Conservation (phyloP, 1,140 invertebrate genomes). For the Ooceraea biroi region DNA sequence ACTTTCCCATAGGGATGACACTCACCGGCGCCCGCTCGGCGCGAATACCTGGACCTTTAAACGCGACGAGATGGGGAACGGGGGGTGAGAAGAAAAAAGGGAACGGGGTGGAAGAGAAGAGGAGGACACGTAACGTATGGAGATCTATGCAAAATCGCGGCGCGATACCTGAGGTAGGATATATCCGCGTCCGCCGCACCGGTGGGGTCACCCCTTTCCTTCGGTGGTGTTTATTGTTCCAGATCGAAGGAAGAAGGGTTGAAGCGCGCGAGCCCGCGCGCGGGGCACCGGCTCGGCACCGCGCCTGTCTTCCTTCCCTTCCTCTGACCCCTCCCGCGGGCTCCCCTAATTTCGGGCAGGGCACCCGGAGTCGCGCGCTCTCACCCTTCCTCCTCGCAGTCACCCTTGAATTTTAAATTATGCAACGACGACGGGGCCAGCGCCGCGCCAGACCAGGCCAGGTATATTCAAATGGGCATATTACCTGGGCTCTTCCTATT, state of each 20-base stretch:
- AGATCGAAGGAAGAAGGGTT: constrained; percentile 77
- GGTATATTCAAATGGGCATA: constrained; percentile 83
- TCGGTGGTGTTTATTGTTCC: constrained; percentile 80
- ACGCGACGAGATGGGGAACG: constrained; percentile 63
- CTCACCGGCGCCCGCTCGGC: constrained; percentile 70
- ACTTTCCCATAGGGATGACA: constrained; percentile 86
- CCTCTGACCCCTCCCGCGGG: too few species aligned
- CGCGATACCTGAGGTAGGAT: constrained; percentile 79
- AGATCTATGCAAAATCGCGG: constrained; percentile 85
- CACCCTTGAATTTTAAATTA: constrained; percentile 83
- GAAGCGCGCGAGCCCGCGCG: constrained; percentile 41
- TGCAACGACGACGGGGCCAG: constrained; percentile 78
- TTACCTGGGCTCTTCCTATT: constrained; percentile 84
- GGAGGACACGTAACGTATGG: constrained; percentile 82
- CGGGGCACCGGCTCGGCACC: constrained; percentile 58
- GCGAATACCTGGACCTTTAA: constrained; percentile 80
- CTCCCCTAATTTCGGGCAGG: too few species aligned
- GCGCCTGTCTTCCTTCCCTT: constrained; percentile 47
- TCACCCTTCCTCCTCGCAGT: constrained; percentile 52
- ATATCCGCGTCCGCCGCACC: constrained; percentile 69
- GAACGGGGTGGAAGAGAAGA: constrained; percentile 53
- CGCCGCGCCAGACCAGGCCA: constrained; percentile 63
- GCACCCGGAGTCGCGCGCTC: constrained; percentile 3
- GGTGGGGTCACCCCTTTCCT: constrained; percentile 75
- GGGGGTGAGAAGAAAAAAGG: constrained; percentile 16